These are phyloP conservation scores for Catamblyrhynchus diadema DNA, from an alignment of 2,797 vertebrate genomes.

Conservation along the genomic window DNA sequence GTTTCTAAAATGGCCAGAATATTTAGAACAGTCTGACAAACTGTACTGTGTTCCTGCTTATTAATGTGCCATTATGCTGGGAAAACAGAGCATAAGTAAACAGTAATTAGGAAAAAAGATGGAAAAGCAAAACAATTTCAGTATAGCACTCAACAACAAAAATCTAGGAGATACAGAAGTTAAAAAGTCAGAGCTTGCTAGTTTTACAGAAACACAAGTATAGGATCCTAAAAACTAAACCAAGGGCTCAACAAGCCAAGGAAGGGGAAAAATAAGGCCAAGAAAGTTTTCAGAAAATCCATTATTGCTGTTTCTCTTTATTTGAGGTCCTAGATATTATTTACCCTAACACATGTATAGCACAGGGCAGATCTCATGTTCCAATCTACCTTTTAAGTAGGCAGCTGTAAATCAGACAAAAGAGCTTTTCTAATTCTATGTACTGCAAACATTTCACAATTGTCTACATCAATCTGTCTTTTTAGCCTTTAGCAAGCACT, in stretches of 20 bases:
- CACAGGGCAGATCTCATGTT: background rate
- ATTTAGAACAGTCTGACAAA: slow-evolving; percentile 15
- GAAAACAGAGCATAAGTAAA: slow-evolving; percentile 37
- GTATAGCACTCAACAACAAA: background rate
- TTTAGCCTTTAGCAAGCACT: background rate
- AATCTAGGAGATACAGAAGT: background rate
- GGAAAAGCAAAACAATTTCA: background rate
- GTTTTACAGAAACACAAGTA: background rate
- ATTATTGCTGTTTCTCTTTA: background rate
- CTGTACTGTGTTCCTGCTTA: background rate
- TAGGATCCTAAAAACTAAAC: background rate
- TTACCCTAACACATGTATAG: background rate
- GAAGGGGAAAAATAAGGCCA: background rate
- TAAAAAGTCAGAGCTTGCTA: background rate
- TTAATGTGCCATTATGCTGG: background rate
- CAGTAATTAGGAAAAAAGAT: background rate
- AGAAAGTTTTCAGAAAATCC: background rate
- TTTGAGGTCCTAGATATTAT: background rate
- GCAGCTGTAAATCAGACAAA: slow-evolving; percentile 29
- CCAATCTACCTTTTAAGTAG: slow-evolving; percentile 1
- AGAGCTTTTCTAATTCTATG: background rate
- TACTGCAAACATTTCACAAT: background rate
- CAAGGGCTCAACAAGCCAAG: background rate
- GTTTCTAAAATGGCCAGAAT: slow-evolving; percentile 30
- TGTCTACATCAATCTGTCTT: background rate